Evolutionary conservation across 2,797 vertebrate species (phyloP).

Genomic region (Oophaga sylvatica): DNA sequence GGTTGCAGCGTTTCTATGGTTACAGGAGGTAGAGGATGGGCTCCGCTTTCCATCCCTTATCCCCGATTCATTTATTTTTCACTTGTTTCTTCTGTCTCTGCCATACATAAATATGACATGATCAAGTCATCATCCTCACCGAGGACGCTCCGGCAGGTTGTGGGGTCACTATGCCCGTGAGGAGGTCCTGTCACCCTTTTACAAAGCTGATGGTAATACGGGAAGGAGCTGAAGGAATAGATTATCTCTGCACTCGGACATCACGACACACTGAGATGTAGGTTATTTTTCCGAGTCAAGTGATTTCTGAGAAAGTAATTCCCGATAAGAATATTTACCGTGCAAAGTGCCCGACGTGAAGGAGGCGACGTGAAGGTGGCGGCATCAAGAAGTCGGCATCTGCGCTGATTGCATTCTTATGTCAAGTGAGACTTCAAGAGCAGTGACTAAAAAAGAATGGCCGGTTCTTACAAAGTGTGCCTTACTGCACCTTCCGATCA

Average conservation of each 20-base stretch:
- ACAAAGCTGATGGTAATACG: neutral
- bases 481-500: too few relatives aligned
- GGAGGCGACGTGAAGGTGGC: neutral
- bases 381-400: neutral
- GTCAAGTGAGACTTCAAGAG: too few relatives aligned
- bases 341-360: neutral
- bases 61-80: constrained; percentile 12
- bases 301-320: constrained; percentile 13
- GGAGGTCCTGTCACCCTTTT: neutral
- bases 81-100: constrained; percentile 5
- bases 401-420: neutral
- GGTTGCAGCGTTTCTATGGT: constrained; percentile 54
- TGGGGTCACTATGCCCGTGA: neutral
- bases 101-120: constrained; percentile 32
- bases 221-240: neutral
- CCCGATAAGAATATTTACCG: constrained; percentile 11
- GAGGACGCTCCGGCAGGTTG: neutral
- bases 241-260: neutral
- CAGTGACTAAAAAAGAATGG: neutral
- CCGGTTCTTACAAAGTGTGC: too few relatives aligned
- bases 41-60: neutral
- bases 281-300: neutral
- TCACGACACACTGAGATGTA: neutral
- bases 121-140: neutral
- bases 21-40: constrained; percentile 26